Evolutionary conservation across 2,113 vertebrate genomes (phyloP).

Genomic region (Onychostruthus taczanowskii): DNA sequence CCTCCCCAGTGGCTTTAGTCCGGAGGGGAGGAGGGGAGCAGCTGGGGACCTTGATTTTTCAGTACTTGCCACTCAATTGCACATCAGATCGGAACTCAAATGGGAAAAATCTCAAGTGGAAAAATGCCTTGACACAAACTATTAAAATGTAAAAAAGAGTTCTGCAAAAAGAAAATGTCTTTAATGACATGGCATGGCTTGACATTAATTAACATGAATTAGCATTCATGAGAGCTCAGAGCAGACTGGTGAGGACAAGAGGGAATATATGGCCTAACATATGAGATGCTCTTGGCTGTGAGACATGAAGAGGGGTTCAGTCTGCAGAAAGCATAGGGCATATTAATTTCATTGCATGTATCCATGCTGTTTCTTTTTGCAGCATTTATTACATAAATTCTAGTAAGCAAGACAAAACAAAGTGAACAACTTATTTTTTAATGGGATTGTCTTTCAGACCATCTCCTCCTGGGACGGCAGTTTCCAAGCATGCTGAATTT

Average conservation of each 20-base stretch:
- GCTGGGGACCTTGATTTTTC: neutral
- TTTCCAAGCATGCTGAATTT: neutral
- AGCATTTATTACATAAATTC: slow-evolving; percentile 5
- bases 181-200: neutral
- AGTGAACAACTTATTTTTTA: slow-evolving; percentile 14
- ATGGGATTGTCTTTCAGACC: slow-evolving; percentile 4
- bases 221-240: neutral
- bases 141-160: neutral
- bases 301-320: neutral
- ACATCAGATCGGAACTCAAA: neutral
- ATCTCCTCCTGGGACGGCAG: neutral
- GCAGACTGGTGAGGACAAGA: neutral
- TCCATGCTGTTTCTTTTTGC: neutral
- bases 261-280: neutral
- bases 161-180: neutral
- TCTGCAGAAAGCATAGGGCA: neutral
- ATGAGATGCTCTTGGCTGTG: neutral
- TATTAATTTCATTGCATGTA: neutral
- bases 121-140: neutral
- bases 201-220: neutral
- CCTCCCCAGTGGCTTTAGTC: too few species aligned
- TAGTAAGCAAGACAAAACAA: slow-evolving; percentile 31
- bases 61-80: neutral
- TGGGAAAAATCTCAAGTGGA: neutral
- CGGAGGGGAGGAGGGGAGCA: neutral